Conservation (phyloP, 2,797 vertebrate species). For the Melanotaenia maccullochi region DNA sequence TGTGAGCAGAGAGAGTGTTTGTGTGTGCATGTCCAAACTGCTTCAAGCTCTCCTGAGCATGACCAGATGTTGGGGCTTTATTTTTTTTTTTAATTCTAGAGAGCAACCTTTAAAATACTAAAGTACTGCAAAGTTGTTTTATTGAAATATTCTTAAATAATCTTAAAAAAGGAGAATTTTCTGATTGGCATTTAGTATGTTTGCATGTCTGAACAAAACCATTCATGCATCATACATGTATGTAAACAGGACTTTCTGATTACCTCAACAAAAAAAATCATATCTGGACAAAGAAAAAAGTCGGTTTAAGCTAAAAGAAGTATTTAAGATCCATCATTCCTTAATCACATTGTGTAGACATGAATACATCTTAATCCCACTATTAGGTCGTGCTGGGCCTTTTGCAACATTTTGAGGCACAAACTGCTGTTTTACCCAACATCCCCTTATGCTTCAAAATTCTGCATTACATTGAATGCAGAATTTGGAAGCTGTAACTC, state of each 20-base stretch:
- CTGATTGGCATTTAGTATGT: no score
- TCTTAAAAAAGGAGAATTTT: no score
- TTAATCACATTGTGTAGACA: neutral
- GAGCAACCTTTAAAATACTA: slow-evolving; percentile 33
- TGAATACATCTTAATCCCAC: neutral
- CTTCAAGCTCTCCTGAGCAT: slow-evolving; percentile 44
- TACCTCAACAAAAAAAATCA: neutral
- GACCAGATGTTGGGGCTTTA: slow-evolving; percentile 37
- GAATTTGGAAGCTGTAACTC: neutral
- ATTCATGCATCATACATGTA: neutral
- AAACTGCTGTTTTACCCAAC: neutral
- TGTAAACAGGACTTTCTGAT: neutral
- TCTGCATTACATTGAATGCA: neutral
- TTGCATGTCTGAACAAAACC: neutral
- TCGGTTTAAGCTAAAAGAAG: neutral
- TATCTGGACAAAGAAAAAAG: neutral
- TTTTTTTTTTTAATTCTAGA: slow-evolving; percentile 23
- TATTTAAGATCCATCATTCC: neutral
- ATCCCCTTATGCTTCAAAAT: neutral
- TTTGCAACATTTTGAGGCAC: no score
- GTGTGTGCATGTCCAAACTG: slow-evolving; percentile 25
- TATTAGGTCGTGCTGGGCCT: neutral
- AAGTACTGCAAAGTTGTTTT: neutral
- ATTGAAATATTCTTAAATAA: no score
- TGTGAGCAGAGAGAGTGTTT: slow-evolving; percentile 14